Percentiles rank a stretch among this genome's conserved stretches.
Conservation (phyloP, 37 sponge, comb jelly and placozoan species). For the Ianthella basta region DNA sequence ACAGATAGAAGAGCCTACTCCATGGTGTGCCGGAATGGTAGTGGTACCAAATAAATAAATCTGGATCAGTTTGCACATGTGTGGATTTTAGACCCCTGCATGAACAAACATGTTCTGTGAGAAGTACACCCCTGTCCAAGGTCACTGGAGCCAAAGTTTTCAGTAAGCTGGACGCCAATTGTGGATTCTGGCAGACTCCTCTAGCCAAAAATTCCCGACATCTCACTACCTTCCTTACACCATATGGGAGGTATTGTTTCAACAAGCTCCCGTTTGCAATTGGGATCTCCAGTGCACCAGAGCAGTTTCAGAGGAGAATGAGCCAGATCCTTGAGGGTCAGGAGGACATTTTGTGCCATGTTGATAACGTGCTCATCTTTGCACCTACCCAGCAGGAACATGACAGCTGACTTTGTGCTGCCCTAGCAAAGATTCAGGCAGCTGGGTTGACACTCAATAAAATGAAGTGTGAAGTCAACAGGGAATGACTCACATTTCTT, state of each 20-base stretch:
- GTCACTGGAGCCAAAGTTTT: too few relatives aligned
- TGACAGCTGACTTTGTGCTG: conserved; percentile 30
- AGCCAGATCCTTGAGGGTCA: conserved; percentile 33
- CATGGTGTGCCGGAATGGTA: too few relatives aligned
- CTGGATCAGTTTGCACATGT: too few relatives aligned
- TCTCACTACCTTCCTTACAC: conserved; percentile 24
- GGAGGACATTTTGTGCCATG: conserved; percentile 45
- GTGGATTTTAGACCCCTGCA: too few relatives aligned
- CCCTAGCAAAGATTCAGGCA: conserved; percentile 31
- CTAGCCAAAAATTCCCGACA: too few relatives aligned
- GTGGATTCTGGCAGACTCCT: conserved; percentile 62
- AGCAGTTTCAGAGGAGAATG: conserved; percentile 61
- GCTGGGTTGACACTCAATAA: conserved; percentile 49
- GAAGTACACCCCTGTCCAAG: too few relatives aligned
- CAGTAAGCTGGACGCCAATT: too few relatives aligned
- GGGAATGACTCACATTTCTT: conserved; percentile 19
- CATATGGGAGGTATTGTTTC: too few relatives aligned
- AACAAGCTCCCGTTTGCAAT: too few relatives aligned
- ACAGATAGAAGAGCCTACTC: too few relatives aligned
- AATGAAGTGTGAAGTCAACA: conserved; percentile 46
- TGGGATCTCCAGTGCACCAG: conserved; percentile 38
- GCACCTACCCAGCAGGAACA: conserved; percentile 50
- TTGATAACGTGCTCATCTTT: conserved; percentile 50
- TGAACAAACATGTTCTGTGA: too few relatives aligned
- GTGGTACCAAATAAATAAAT: too few relatives aligned